Conservation (phyloP, 1,140 invertebrate species). For the Coenobita brevimanus region DNA sequence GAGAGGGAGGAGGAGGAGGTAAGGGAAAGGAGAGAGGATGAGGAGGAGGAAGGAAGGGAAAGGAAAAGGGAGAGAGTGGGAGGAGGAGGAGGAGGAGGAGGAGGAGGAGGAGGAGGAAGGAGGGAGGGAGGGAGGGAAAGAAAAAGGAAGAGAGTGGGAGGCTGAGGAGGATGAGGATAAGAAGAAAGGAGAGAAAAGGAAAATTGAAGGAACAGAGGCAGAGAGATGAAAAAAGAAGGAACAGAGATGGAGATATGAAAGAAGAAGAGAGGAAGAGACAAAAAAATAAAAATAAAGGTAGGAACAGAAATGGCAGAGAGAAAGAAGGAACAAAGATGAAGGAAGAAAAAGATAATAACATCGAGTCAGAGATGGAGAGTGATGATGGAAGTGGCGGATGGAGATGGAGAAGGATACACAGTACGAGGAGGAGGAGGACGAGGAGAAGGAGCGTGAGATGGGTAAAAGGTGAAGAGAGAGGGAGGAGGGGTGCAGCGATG, state of each 20-base stretch:
- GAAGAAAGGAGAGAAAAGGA: not conserved
- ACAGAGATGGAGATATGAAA: too few species aligned
- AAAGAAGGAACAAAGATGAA: not conserved
- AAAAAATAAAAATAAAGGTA: not conserved
- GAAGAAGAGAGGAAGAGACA: not conserved
- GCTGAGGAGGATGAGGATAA: not conserved
- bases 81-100: not conserved
- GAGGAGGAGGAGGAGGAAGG: not conserved
- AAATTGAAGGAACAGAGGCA: not conserved
- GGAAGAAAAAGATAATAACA: not conserved
- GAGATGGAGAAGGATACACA: not conserved
- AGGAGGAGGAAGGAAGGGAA: too few species aligned
- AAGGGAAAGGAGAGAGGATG: too few species aligned
- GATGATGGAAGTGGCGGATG: not conserved
- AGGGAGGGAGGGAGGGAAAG: not conserved
- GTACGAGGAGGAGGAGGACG: not conserved
- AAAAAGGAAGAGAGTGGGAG: not conserved
- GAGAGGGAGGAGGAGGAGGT: too few species aligned
- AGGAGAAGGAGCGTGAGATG: not conserved
- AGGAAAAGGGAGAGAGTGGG: not conserved
- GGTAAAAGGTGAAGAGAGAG: not conserved
- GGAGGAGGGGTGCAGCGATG: too few species aligned
- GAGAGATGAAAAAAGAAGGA: not conserved
- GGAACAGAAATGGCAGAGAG: too few species aligned
- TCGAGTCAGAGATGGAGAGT: not conserved